These are phyloP conservation scores for Corythaixoides concolor DNA, from an alignment of 2,113 vertebrate species.

Conservation along the genomic window DNA sequence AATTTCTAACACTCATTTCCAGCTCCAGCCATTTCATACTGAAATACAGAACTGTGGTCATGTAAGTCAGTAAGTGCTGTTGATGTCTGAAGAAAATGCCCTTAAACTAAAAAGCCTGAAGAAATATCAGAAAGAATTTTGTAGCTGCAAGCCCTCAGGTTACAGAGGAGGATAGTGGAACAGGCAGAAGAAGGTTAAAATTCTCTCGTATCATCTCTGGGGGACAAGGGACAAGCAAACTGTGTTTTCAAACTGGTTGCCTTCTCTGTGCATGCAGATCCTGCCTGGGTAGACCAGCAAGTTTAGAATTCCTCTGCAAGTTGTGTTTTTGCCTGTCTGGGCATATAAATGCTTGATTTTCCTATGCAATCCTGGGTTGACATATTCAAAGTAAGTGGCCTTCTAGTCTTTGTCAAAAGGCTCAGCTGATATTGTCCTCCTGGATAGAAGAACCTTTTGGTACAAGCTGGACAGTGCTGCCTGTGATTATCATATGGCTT, in stretches of 20 bases:
- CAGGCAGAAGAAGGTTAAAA: not conserved
- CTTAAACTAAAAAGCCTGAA: not conserved
- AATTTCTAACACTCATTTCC: not conserved
- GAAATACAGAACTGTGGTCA: not conserved
- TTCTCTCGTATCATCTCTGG: not conserved
- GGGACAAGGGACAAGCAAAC: not conserved
- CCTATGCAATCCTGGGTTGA: not conserved
- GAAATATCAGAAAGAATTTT: not conserved
- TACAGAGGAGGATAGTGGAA: not conserved
- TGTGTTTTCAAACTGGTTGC: not conserved
- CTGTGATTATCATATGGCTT: not conserved
- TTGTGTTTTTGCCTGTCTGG: not conserved
- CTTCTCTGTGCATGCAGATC: not conserved
- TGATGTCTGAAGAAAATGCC: not conserved
- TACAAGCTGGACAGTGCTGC: not conserved
- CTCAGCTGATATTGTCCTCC: not conserved
- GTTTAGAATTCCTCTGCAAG: not conserved
- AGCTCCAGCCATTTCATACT: not conserved
- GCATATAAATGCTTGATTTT: not conserved
- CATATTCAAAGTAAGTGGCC: not conserved
- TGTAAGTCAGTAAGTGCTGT: not conserved
- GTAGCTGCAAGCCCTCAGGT: not conserved
- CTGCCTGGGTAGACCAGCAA: not conserved
- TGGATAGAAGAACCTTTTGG: not conserved
- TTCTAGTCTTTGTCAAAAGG: not conserved